Evolutionary conservation across 2,888 invertebrate genomes (phyloP), one percentile per base, ranked within the genome.

Genomic region (Plagodis dolabraria): DNA sequence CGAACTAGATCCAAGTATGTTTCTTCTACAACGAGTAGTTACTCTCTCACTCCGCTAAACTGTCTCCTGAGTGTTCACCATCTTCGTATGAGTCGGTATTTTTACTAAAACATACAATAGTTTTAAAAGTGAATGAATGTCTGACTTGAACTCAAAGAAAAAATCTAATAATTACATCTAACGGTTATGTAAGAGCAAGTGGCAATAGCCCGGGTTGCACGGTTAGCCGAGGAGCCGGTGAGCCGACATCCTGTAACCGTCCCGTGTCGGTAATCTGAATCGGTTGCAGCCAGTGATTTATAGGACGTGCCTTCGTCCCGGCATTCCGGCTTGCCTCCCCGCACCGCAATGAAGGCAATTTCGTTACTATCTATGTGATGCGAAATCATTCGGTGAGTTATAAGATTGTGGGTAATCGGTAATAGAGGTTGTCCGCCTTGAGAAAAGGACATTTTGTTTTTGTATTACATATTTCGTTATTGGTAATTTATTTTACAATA

Each of bases 271-370:
- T 83, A 89, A 90, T 88, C 87, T 86, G 88, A 89, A 89, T 89
- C 88, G 82, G 87, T 87, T 87, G 86, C 86, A 74, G 74, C 75
- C 76, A 79, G 84, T 88, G 90, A 90, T 89, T 90, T 91, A 90
- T 89, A 86, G 77, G 80, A 84, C 80, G 82, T 81, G 82, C 64
- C 34, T 46, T 79, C 46, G 51, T 60, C 74, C 72, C 67, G 74
- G 65, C 80, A 82, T 86, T 83, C 84, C 82, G 75, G 77, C 79
- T 79, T 80, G 80, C 81, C 84, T 81, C 79, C 71, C 69, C 69
- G 71, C 66, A 68, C 78, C 76, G 80, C 83, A 84, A 85, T 86
- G 82, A 82, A 85, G 82, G 86, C 82, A 88, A 86, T 88, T 86
- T 86, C 75, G 82, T 82, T 82, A 79, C 75, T 66, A 69, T 60